Conservation (phyloP, 2,797 vertebrate genomes). For the Cuniculus paca region DNA sequence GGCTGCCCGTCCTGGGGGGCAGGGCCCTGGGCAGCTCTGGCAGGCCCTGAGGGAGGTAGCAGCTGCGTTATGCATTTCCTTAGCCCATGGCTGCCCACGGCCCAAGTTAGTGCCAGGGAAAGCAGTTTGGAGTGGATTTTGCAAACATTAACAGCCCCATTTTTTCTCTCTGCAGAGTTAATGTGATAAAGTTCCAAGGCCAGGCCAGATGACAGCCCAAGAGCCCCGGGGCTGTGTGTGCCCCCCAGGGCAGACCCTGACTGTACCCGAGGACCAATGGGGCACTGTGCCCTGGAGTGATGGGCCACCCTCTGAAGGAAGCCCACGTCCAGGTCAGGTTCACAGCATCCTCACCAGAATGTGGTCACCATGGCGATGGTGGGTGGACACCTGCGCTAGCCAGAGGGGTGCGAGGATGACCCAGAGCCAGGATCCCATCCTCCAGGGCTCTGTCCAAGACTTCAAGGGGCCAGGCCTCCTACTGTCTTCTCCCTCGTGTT, state of each 20-base stretch:
- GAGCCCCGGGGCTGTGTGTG: not conserved
- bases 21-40: not conserved
- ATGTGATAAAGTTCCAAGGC: slow-evolving; percentile 39
- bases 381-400: not conserved
- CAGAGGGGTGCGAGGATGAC: not conserved
- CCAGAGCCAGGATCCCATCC: no score
- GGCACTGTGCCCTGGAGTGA: not conserved
- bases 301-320: no score
- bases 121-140: slow-evolving; percentile 71
- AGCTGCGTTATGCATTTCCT: not conserved
- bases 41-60: not conserved
- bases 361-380: accelerated
- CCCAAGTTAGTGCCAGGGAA: slow-evolving; percentile 83
- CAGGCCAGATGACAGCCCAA: not conserved
- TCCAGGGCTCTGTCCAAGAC: not conserved
- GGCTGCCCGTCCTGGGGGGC: accelerated
- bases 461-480: accelerated
- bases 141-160: slow-evolving; percentile 78
- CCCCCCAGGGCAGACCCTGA: not conserved
- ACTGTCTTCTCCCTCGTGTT: not conserved
- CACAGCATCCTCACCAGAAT: not conserved
- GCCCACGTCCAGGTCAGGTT: not conserved
- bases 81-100: slow-evolving; percentile 74
- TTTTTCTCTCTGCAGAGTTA: not conserved
- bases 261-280: not conserved